Evolutionary conservation across 2,888 invertebrate genomes (phyloP).

Genomic region (Ypsolopha scabrella): DNA sequence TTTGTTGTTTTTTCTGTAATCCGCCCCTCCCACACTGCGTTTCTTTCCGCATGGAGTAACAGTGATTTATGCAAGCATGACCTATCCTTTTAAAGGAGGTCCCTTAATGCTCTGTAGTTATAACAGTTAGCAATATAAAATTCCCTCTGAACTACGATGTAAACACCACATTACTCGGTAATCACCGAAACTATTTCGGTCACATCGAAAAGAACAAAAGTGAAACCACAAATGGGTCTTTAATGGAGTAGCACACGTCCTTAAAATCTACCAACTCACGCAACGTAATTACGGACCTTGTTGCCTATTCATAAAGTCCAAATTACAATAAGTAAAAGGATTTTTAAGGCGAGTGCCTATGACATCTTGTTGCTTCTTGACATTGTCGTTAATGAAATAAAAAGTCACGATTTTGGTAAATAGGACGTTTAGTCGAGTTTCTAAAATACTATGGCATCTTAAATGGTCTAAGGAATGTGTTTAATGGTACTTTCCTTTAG

Average conservation of each 20-base stretch:
- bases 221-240: constrained; percentile 5
- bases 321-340: not conserved
- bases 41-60: no score
- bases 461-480: no score
- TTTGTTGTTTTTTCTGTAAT: no score
- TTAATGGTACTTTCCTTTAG: no score
- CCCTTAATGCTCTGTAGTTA: no score
- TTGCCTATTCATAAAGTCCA: not conserved
- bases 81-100: no score
- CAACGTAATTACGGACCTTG: not conserved
- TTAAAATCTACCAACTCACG: not conserved
- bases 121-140: no score
- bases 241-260: constrained; percentile 5
- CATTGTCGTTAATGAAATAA: not conserved
- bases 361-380: not conserved
- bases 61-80: no score
- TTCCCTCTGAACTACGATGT: not conserved
- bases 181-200: constrained; percentile 5
- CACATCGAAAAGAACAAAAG: constrained; percentile 3
- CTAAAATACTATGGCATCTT: no score
- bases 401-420: constrained; percentile 2
- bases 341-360: no score
- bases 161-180: not conserved
- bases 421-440: not conserved
- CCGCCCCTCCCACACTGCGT: no score